Evolutionary conservation across 1,140 invertebrate genomes (phyloP), one percentile per base, ranked within the genome.

Genomic region (Drosophila varians): DNA sequence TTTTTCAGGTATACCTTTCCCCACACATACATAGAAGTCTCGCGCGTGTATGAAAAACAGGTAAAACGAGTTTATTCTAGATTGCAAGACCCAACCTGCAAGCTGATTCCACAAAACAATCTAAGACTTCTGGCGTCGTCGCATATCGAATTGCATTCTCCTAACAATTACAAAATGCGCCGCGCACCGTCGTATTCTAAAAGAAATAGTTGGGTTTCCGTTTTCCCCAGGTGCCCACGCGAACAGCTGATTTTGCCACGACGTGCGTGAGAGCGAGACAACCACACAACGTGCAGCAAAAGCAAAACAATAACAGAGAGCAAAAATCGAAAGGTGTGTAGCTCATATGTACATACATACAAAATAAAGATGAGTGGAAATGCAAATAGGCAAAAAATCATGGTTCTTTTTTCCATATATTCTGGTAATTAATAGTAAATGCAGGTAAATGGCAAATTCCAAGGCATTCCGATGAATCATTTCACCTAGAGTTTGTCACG

Each of bases 281-380:
- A 72, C 70, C 31, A 54, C 53, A 47, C 60, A 47, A 47, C 45
- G 36, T 31, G 38, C 1, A 71, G 60, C 71, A 77, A 84, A 84
- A 84, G 72, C 80, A 84, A 84, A 84, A 84, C 80, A 84, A 84
- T 86, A 84, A 84, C 80, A 84, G 80, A 84, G 80, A 84, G 72
- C 75, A 47, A 47, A 62, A 64, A 61, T 61, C 40, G 8, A 26
- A 60, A 21, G 38, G 38, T 45, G 57, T 47, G 42, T 21, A 61
- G 54, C 16, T 11, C n/a, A 28, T 7, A 9, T 19, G 56, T 21
- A 60, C 12, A 42, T 23, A 16, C 47, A 53, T 21, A 55, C 28
- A 18, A 46, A 18, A 60, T 46, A 53, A 36, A 68, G 26, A 36
- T 25, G 58, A 53, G 36, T 48, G 49, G 28, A 73, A 73, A 64